Evolutionary conservation across 1,140 invertebrate species (phyloP), one percentile per base, ranked within the genome.

Genomic region (Nixonia krombeini): DNA sequence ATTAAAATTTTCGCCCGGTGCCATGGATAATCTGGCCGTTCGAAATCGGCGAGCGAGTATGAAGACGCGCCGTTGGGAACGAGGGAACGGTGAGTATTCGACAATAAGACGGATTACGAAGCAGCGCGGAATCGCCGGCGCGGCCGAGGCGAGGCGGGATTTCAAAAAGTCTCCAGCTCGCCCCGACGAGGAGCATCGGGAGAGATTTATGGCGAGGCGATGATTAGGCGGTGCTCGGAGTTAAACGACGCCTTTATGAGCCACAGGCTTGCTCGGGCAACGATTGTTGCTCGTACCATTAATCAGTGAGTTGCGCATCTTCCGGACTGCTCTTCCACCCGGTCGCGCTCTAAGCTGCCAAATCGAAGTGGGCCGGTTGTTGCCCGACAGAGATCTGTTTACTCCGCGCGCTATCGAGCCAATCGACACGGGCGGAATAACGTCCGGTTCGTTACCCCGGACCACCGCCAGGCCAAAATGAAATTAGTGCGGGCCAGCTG

Each of bases 181-280:
- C n/a, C n/a, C n/a, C n/a, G n/a, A n/a, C 37, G 33, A 37, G 35
- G 37, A 23, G 45, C 45, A 18, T 37, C 33, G 21, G 4, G 29
- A 49, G 28, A 33, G 47, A 50, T 50, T 50, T 37, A 50, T 50
- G 37, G 29, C 47, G 47, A 50, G 47, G 37, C 47, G 37, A 50
- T 50, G 47, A 53, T 41, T 53, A 28, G 38, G 50, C 37, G 38
- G 41, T 53, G 50, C 37, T 28, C 38, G 9, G 29, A 23, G 38
- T 53, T 44, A 44, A 50, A 50, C 47, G 37, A 37, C 35, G 47
- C 33, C 33, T 50, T 50, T 50, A 50, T 50, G 47, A 50, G 35
- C 45, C 33, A 16, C 31, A 10, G 29, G 17, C 16, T 35, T 10
- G 33, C 8, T 37, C 3, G 18, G 37, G 26, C 33, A 15, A 37